Percentiles rank a stretch among this genome's conserved stretches.
phyloP scores from a whole-genome alignment of 2,113 vertebrate species.

The Catharus bicknelli region DNA sequence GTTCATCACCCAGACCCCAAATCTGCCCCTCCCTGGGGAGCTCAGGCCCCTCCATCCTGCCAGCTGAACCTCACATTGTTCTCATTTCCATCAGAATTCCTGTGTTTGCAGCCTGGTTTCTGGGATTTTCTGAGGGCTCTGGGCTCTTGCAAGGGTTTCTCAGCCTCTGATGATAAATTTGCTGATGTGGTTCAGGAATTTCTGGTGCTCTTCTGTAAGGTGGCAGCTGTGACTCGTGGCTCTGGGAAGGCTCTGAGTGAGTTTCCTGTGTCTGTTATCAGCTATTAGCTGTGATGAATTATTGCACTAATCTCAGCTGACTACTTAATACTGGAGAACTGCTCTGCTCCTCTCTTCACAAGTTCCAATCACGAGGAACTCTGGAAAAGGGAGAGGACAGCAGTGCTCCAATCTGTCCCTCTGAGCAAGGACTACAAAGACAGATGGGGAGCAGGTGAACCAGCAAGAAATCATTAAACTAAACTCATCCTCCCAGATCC shows the following conservation, averaged over 20 bases:
- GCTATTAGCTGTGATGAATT: slow-evolving; percentile 54
- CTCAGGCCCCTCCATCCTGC: neutral
- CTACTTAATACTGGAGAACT: slow-evolving; percentile 20
- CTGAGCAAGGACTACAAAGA: slow-evolving; percentile 47
- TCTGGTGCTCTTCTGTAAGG: neutral
- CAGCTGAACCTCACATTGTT: neutral
- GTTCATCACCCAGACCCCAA: neutral
- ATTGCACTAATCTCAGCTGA: slow-evolving; percentile 32
- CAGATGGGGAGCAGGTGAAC: slow-evolving; percentile 66
- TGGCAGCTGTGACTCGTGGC: neutral
- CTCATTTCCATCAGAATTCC: neutral
- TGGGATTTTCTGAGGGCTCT: slow-evolving; percentile 24
- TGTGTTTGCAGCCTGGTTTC: neutral
- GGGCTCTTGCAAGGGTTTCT: slow-evolving; percentile 27
- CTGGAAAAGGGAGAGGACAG: slow-evolving; percentile 31
- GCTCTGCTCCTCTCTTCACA: slow-evolving; percentile 15
- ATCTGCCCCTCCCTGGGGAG: neutral
- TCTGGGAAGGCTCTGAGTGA: neutral
- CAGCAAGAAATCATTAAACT: slow-evolving; percentile 62
- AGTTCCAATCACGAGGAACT: slow-evolving; percentile 6
- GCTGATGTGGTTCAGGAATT: neutral
- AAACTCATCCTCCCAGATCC: slow-evolving; percentile 46
- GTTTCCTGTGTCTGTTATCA: slow-evolving; percentile 20
- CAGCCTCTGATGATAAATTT: slow-evolving; percentile 22
- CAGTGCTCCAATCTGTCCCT: slow-evolving; percentile 20